Evolutionary conservation across 2,113 vertebrate genomes (phyloP).

Genomic region (Colinus virginianus): DNA sequence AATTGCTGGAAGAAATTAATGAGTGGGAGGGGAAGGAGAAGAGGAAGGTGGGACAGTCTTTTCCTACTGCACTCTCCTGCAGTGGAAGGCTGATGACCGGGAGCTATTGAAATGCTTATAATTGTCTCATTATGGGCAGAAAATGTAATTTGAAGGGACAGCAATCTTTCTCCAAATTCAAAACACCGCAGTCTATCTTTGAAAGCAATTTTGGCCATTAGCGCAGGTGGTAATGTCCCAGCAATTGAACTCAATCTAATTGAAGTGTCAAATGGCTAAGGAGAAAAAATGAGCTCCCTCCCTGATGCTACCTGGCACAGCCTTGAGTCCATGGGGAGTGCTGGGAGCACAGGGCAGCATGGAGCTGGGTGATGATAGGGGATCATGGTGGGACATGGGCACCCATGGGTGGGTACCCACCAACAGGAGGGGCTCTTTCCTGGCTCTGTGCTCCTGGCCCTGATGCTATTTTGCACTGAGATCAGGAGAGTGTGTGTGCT

Average conservation of each 20-base stretch:
- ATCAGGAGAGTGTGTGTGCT: not conserved
- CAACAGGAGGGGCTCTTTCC: not conserved
- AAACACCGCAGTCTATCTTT: not conserved
- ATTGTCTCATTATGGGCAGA: slow-evolving; percentile 35
- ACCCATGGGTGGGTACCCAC: accelerated
- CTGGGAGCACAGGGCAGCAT: accelerated
- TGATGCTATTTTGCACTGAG: not conserved
- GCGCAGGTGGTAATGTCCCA: slow-evolving; percentile 32
- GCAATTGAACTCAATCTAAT: slow-evolving; percentile 25
- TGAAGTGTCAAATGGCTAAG: not conserved
- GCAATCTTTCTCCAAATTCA: slow-evolving; percentile 20
- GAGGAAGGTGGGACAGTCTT: not conserved
- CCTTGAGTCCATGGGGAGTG: accelerated
- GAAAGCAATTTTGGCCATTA: slow-evolving; percentile 32
- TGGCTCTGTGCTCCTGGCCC: not conserved
- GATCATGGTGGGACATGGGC: not conserved
- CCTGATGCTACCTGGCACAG: not conserved
- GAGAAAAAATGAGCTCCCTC: not conserved
- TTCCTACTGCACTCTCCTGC: not conserved
- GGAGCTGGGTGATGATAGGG: accelerated
- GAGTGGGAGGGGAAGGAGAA: not conserved
- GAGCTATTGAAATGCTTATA: slow-evolving; percentile 26
- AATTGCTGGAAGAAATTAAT: not conserved
- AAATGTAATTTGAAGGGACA: slow-evolving; percentile 52
- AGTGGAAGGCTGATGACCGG: not conserved